Base-by-base conservation (phyloP, 2,113 vertebrate genomes). In the Cyanoliseus patagonus region DNA sequence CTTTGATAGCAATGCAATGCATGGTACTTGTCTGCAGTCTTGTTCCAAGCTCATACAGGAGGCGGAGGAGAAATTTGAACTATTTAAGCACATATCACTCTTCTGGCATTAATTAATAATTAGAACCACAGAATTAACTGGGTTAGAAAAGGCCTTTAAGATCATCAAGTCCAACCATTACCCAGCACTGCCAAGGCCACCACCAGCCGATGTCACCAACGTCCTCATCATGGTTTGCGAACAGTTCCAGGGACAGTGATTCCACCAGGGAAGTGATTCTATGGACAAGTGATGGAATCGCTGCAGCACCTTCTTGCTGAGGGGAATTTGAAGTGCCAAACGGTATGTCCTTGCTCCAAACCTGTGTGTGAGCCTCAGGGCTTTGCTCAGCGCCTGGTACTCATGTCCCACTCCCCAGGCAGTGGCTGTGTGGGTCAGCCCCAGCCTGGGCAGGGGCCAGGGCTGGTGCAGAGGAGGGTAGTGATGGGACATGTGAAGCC, bases 21-120 rank as follows among this genome's bases (percentile, higher is more conserved):
- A 30, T 17, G 22, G 44, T 85, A 37, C 69, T 87, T 31, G 27
- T 63, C 73, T 55, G 17, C 7, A 12, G n/a, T 8, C 41, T 59
- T 66, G 17, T 89, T 78, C 37, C 19, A 18, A 77, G 76, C 77
- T 82, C 14, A 1, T 1, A 7, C 1, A 64, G 57, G 35, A 95
- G 49, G 51, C 18, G 89, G 77, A 89, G 94, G 35, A 89, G 86
- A 66, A 93, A 96, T 93, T 55, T 94, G 62, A 51, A 11, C 63
- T 79, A 28, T 74, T 62, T 73, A 66, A 86, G 51, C 37, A 33
- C 16, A 2, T 47, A 42, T 49, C 66, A 42, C 30, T 78, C 75
- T 86, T 79, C 46, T 59, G 85, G 22, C 44, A 17, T 81, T n/a
- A 55, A 44, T 15, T 35, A 55, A 44, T 15, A 80, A 35, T 59